Evolutionary conservation across 2,888 invertebrate genomes (phyloP).

Genomic region (Caenorhabditis afra): DNA sequence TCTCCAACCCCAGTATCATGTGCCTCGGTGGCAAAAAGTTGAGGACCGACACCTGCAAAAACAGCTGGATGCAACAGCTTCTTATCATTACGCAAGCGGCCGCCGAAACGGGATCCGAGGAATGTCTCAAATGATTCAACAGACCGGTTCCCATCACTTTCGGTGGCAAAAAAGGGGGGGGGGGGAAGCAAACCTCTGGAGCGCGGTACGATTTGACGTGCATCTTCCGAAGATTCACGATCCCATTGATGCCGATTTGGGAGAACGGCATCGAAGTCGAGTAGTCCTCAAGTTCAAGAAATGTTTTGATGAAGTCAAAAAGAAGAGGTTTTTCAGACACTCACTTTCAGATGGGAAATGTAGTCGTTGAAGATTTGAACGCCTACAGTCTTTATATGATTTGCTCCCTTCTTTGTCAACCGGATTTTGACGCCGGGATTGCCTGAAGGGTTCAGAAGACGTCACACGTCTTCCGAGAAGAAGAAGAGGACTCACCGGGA

Average conservation of each 20-base stretch:
- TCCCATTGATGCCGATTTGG: constrained; percentile 75
- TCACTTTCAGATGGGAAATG: constrained; percentile 68
- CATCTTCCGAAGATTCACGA: constrained; percentile 71
- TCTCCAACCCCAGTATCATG: constrained; percentile 74
- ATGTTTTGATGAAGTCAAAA: background rate
- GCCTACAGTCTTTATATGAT: constrained; percentile 77
- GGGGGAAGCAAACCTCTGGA: constrained; percentile 67
- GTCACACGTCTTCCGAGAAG: background rate
- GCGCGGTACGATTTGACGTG: constrained; percentile 73
- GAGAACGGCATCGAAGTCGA: constrained; percentile 71
- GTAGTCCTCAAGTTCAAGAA: constrained; percentile 53
- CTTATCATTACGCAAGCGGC: constrained; percentile 4
- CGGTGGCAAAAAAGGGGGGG: background rate
- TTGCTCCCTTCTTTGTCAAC: constrained; percentile 78
- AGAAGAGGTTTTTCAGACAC: background rate
- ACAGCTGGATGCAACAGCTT: background rate
- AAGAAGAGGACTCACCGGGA: constrained; percentile 42
- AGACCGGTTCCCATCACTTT: too few species aligned
- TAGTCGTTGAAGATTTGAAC: constrained; percentile 79
- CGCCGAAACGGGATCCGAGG: constrained; percentile 3
- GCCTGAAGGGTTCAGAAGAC: constrained; percentile 59
- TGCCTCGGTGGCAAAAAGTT: constrained; percentile 76
- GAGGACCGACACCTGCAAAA: constrained; percentile 70
- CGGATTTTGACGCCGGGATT: constrained; percentile 77
- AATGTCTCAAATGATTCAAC: background rate